phyloP scores from a whole-genome alignment of 2,113 vertebrate species.

The Neomonachus schauinslandi region DNA sequence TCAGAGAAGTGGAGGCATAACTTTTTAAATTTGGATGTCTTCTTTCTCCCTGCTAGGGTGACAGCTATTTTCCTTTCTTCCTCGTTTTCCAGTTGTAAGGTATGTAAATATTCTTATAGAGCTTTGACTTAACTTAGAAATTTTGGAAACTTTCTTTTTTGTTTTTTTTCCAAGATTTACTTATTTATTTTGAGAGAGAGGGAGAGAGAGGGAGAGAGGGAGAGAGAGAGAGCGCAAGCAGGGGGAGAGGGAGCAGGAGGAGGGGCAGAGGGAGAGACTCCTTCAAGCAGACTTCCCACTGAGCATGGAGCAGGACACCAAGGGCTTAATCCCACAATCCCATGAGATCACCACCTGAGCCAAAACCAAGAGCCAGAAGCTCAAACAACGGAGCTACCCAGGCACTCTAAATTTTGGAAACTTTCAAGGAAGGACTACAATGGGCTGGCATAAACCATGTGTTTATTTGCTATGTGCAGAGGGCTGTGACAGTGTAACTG shows the following conservation, averaged over 20 bases:
- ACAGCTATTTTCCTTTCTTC: neutral
- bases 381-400: neutral
- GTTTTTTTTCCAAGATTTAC: neutral
- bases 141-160: neutral
- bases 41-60: neutral
- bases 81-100: neutral
- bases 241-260: neutral
- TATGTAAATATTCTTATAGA: constrained; percentile 5
- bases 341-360: neutral
- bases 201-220: too few relatives aligned
- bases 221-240: neutral
- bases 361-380: neutral
- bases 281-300: neutral
- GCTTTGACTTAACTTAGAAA: constrained; percentile 2
- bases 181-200: neutral
- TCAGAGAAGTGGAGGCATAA: neutral
- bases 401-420: neutral
- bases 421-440: neutral
- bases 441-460: neutral
- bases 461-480: neutral
- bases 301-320: neutral
- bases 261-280: neutral
- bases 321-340: neutral
- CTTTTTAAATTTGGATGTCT: neutral
- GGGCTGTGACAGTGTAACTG: neutral